These are phyloP conservation scores for Staurois parvus DNA, from an alignment of 2,797 vertebrate species.

Conservation along the genomic window DNA sequence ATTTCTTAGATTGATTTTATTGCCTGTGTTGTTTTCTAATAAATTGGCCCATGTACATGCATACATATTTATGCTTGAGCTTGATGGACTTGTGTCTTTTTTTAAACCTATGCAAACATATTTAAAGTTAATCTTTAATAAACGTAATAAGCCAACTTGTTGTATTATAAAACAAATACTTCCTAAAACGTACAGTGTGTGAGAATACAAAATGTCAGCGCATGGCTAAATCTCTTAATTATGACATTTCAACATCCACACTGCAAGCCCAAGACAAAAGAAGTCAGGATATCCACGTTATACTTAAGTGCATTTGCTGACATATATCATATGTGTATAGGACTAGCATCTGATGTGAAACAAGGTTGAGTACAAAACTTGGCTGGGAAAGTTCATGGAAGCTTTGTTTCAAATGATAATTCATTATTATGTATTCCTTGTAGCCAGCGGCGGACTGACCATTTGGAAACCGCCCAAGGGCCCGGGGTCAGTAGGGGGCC, in stretches of 20 bases:
- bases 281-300: slow-evolving; percentile 53
- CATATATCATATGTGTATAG: slow-evolving; percentile 49
- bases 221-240: not conserved
- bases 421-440: not conserved
- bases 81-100: too few relatives aligned
- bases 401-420: slow-evolving; percentile 2
- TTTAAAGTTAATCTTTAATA: too few relatives aligned
- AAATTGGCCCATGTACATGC: too few relatives aligned
- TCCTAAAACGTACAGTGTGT: slow-evolving; percentile 13
- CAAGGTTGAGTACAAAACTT: slow-evolving; percentile 37
- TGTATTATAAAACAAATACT: slow-evolving; percentile 12
- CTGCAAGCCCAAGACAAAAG: slow-evolving; percentile 50
- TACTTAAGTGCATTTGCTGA: slow-evolving; percentile 44
- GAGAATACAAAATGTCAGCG: slow-evolving; percentile 10
- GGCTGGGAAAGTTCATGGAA: slow-evolving; percentile 24
- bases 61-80: too few relatives aligned
- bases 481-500: too few relatives aligned
- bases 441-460: too few relatives aligned
- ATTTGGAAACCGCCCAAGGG: too few relatives aligned
- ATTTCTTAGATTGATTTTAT: too few relatives aligned
- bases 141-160: too few relatives aligned
- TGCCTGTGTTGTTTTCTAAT: too few relatives aligned
- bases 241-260: slow-evolving; percentile 34
- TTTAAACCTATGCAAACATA: too few relatives aligned
- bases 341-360: slow-evolving; percentile 43